Conservation (phyloP, 1,140 invertebrate species). For the Lamellibrachia luymesi region DNA sequence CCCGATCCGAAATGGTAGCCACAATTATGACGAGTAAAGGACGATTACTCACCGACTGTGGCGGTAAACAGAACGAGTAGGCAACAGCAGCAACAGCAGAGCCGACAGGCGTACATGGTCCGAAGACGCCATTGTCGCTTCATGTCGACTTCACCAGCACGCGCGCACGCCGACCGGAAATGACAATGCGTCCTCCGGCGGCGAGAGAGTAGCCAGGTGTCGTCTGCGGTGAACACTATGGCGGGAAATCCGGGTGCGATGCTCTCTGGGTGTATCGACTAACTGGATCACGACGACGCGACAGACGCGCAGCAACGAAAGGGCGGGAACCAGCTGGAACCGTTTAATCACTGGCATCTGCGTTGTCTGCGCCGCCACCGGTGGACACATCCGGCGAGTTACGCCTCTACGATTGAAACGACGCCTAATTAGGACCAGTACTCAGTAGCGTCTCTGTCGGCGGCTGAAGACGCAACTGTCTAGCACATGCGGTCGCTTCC, state of each 20-base stretch:
- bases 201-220: neutral
- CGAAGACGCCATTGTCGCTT: neutral
- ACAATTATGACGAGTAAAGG: neutral
- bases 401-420: neutral
- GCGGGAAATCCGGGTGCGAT: neutral
- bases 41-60: neutral
- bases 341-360: neutral
- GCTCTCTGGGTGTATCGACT: neutral
- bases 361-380: neutral
- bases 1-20: neutral
- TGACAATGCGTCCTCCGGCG: neutral
- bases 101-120: neutral
- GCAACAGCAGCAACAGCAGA: neutral
- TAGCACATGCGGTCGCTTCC: neutral
- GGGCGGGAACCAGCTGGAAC: neutral
- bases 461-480: neutral
- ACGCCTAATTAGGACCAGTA: neutral
- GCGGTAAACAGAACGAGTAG: neutral
- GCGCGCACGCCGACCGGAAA: neutral
- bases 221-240: neutral
- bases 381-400: neutral
- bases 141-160: neutral
- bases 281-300: neutral
- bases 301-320: neutral
- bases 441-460: neutral